These are phyloP conservation scores for Chrysopilus asiliformis DNA, from an alignment of 2,888 invertebrate genomes.

Conservation along the genomic window DNA sequence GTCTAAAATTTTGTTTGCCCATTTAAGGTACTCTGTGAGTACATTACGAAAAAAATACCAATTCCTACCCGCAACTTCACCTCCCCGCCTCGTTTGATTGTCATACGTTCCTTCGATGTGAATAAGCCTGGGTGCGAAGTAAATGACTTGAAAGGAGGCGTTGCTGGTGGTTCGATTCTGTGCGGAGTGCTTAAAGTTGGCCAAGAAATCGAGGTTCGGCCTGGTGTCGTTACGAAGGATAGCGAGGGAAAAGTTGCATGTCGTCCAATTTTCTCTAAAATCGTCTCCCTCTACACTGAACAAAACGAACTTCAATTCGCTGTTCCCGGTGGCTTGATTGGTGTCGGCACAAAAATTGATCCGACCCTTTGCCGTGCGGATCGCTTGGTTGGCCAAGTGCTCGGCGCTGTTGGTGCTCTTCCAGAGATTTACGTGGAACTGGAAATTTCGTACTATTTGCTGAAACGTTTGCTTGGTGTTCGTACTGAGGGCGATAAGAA, in stretches of 20 bases:
- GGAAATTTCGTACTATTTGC: slow-evolving; percentile 93
- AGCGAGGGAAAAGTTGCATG: slow-evolving; percentile 91
- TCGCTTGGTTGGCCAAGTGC: slow-evolving; percentile 91
- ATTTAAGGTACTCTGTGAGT: slow-evolving; percentile 75
- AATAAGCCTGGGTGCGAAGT: slow-evolving; percentile 99
- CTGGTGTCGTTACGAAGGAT: slow-evolving; percentile 94
- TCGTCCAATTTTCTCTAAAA: slow-evolving; percentile 90
- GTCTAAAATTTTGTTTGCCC: slow-evolving; percentile 5
- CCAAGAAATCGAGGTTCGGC: slow-evolving; percentile 96
- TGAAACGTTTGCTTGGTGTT: slow-evolving; percentile 91
- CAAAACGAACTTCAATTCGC: slow-evolving; percentile 98
- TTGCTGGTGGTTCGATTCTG: slow-evolving; percentile 96
- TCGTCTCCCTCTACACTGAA: slow-evolving; percentile 94
- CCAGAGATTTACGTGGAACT: slow-evolving; percentile 97
- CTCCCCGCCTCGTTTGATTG: slow-evolving; percentile 88
- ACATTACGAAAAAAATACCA: slow-evolving; percentile 96
- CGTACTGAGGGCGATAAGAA: slow-evolving; percentile 98
- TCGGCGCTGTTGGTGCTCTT: slow-evolving; percentile 91
- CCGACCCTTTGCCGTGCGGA: slow-evolving; percentile 98
- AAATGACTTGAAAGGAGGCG: slow-evolving; percentile 93
- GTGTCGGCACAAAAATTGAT: slow-evolving; percentile 98
- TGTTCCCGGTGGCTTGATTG: slow-evolving; percentile 98
- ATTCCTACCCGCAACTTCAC: slow-evolving; percentile 91
- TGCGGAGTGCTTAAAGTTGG: slow-evolving; percentile 93
- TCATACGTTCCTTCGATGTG: slow-evolving; percentile 95